These are phyloP conservation scores for Ardeotis arabs DNA, from an alignment of 2,113 vertebrate genomes.

Conservation along the genomic window DNA sequence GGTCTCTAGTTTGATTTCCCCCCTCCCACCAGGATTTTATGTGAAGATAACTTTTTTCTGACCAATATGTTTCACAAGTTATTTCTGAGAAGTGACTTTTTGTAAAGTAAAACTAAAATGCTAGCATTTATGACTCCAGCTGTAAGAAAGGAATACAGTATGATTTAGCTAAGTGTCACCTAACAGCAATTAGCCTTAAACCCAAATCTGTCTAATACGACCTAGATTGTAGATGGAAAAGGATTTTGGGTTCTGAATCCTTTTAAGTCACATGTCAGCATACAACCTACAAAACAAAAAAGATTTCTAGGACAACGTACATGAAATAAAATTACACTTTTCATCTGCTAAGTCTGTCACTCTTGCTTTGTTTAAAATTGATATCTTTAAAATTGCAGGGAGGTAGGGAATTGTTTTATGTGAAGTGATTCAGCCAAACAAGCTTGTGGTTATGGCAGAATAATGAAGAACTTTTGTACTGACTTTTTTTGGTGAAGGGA, in stretches of 20 bases:
- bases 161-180: background rate
- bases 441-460: background rate
- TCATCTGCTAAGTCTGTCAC: background rate
- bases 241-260: background rate
- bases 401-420: background rate
- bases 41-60: background rate
- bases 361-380: background rate
- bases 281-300: background rate
- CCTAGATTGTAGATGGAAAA: background rate
- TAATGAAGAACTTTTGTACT: background rate
- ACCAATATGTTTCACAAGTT: background rate
- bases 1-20: background rate
- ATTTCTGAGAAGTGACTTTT: background rate
- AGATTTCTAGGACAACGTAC: background rate
- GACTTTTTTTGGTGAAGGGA: rapidly evolving
- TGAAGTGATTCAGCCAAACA: background rate
- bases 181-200: background rate
- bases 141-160: background rate
- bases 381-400: background rate
- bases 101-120: background rate
- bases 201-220: background rate
- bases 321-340: background rate
- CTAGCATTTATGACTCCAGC: background rate
- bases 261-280: background rate
- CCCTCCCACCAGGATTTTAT: background rate